Percentiles rank a stretch among this genome's conserved stretches.
These are phyloP conservation scores for Microhierax caerulescens DNA, from an alignment of 2,797 vertebrate genomes.

Conservation along the genomic window DNA sequence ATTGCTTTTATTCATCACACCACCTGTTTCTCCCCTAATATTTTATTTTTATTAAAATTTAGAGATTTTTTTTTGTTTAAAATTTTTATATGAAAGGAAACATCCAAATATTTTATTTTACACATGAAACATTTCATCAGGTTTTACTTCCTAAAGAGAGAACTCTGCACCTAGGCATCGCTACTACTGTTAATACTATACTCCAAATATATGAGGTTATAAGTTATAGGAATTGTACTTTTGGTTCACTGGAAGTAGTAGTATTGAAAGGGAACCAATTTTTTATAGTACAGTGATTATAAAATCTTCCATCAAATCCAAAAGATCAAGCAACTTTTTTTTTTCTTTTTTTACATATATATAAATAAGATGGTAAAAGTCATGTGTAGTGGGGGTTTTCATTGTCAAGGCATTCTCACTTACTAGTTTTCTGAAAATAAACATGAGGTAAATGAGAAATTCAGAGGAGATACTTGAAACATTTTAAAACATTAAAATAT, in stretches of 20 bases:
- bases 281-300: neutral
- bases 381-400: neutral
- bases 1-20: neutral
- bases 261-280: rapidly evolving
- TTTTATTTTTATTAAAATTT: neutral
- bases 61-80: neutral
- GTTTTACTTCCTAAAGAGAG: neutral
- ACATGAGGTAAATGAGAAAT: neutral
- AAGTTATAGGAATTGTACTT: neutral
- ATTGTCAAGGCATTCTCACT: neutral
- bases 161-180: neutral
- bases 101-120: neutral
- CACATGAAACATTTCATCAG: neutral
- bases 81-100: neutral
- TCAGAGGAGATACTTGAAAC: neutral
- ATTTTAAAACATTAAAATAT: neutral
- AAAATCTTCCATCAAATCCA: neutral
- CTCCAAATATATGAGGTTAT: neutral
- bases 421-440: neutral
- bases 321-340: neutral
- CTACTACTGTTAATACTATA: neutral
- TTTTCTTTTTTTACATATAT: neutral
- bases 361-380: neutral
- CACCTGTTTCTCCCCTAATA: neutral
- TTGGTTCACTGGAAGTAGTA: neutral